These are phyloP conservation scores for Semaprochilodus insignis DNA, from an alignment of 2,797 vertebrate species.

Conservation along the genomic window DNA sequence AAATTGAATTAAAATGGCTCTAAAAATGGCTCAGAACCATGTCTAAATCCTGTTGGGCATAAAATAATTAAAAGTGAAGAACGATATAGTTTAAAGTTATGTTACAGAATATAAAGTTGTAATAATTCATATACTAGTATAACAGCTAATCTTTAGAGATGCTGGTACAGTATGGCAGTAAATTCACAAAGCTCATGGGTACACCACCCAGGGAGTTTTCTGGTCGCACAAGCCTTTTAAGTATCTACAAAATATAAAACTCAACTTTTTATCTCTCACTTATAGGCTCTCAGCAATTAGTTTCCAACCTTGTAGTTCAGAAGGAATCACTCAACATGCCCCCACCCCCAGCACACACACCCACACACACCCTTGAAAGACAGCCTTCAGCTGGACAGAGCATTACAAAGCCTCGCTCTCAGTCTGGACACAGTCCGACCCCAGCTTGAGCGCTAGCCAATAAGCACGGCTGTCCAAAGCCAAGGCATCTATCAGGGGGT, in stretches of 20 bases:
- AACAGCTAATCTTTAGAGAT: too few species aligned
- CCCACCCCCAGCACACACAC: constrained; percentile 16
- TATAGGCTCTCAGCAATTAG: neutral
- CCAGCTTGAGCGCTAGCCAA: constrained; percentile 49
- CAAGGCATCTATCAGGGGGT: constrained; percentile 27
- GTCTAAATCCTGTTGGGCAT: neutral
- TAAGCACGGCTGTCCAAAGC: constrained; percentile 32
- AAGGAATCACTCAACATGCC: constrained; percentile 9
- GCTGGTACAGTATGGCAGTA: too few species aligned
- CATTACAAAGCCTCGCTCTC: neutral
- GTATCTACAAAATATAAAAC: too few species aligned
- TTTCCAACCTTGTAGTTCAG: neutral
- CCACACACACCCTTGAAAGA: constrained; percentile 35
- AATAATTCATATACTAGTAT: too few species aligned
- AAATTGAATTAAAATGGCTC: neutral
- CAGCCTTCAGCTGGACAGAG: constrained; percentile 27
- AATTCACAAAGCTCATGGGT: too few species aligned
- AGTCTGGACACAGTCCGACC: constrained; percentile 20
- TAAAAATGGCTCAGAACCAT: neutral
- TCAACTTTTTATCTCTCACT: neutral
- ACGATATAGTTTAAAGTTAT: too few species aligned
- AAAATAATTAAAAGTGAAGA: too few species aligned
- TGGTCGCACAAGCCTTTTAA: too few species aligned
- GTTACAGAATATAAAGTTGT: neutral
- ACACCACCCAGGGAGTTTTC: too few species aligned